Conservation (phyloP, 2,797 vertebrate genomes). For the Danio kyathit region DNA sequence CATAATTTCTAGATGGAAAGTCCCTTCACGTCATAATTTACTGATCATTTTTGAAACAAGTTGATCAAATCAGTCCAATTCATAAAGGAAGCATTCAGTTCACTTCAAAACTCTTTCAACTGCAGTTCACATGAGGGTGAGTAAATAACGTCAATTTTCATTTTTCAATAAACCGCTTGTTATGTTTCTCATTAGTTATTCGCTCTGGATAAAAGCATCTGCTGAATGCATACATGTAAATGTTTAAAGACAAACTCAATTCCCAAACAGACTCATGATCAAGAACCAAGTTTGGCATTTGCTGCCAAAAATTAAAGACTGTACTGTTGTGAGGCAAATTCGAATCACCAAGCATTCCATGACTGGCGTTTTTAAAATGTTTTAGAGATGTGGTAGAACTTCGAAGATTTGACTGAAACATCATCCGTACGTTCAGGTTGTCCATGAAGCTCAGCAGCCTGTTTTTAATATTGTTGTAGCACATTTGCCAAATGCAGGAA, state of each 20-base stretch:
- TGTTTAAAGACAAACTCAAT: conserved; percentile 8
- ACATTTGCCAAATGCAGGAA: conserved; percentile 75
- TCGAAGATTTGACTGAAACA: conserved; percentile 48
- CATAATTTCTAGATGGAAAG: too few species aligned
- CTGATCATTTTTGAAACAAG: neutral
- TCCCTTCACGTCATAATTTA: neutral
- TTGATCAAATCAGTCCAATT: neutral
- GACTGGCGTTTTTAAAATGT: conserved; percentile 61
- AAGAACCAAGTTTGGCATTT: neutral
- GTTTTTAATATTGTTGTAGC: conserved; percentile 75
- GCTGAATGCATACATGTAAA: conserved; percentile 1
- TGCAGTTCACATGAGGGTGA: neutral
- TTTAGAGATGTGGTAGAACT: conserved; percentile 52
- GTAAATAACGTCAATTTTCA: neutral
- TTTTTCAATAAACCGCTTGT: neutral
- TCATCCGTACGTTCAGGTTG: conserved; percentile 62
- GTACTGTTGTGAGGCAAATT: conserved; percentile 22
- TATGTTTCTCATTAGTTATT: neutral
- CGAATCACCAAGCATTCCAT: conserved; percentile 55
- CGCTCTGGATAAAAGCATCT: neutral
- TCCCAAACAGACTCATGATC: conserved; percentile 4
- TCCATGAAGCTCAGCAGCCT: conserved; percentile 70
- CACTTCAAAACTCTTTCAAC: neutral
- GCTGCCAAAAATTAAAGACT: conserved; percentile 1
- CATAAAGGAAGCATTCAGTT: neutral